These are phyloP conservation scores for Xestia sexstrigata DNA, from an alignment of 2,888 invertebrate genomes.

Conservation along the genomic window DNA sequence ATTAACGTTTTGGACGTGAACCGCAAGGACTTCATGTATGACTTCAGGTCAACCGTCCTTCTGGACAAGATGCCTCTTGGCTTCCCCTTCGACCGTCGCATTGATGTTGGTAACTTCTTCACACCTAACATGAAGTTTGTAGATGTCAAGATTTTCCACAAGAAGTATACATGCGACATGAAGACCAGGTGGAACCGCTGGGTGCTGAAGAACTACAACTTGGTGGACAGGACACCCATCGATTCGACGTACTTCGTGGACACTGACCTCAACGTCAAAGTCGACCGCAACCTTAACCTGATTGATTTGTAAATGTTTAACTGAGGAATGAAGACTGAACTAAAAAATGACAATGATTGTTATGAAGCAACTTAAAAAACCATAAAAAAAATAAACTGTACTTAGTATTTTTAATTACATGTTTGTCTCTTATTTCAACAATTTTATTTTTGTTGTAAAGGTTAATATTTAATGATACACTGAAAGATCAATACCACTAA, in stretches of 20 bases:
- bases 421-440: slow-evolving; percentile 20
- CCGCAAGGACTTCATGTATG: slow-evolving; percentile 83
- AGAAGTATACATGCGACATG: slow-evolving; percentile 87
- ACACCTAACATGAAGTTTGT: slow-evolving; percentile 93
- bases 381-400: slow-evolving; percentile 36
- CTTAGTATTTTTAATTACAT: slow-evolving; percentile 37
- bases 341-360: slow-evolving; percentile 5
- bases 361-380: slow-evolving; percentile 42
- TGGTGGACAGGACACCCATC: slow-evolving; percentile 76
- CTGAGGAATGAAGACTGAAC: slow-evolving; percentile 12
- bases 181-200: slow-evolving; percentile 83
- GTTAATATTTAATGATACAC: neutral
- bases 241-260: slow-evolving; percentile 76
- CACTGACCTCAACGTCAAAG: slow-evolving; percentile 73
- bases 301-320: slow-evolving; percentile 48
- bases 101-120: slow-evolving; percentile 91
- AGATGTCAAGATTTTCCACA: slow-evolving; percentile 92
- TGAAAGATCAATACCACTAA: neutral
- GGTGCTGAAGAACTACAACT: slow-evolving; percentile 81
- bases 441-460: neutral
- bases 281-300: slow-evolving; percentile 57
- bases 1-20: slow-evolving; percentile 82
- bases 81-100: slow-evolving; percentile 94
- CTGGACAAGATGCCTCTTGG: slow-evolving; percentile 92
- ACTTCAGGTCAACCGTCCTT: slow-evolving; percentile 83